phyloP scores from a whole-genome alignment of 2,113 vertebrate species.

The Corvus cornix region DNA sequence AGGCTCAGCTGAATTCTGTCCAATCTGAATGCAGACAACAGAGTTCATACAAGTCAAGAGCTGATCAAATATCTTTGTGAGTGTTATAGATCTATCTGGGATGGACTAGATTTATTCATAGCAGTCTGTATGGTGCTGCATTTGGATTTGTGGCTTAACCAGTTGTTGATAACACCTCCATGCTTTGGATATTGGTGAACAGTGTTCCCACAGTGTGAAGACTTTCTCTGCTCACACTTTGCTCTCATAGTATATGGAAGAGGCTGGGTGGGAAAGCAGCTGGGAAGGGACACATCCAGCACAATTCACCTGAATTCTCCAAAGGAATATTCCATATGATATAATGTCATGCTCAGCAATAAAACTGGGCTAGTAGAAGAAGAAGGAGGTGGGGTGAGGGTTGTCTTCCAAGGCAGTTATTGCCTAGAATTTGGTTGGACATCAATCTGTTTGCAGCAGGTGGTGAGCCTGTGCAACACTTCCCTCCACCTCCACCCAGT shows the following conservation, averaged over 20 bases:
- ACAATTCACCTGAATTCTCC: neutral
- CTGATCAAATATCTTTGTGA: neutral
- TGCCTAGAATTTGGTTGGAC: neutral
- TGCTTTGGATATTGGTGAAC: neutral
- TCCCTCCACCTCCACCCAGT: neutral
- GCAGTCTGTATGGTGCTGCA: neutral
- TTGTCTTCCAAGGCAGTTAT: neutral
- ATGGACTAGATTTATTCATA: neutral
- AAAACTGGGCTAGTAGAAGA: neutral
- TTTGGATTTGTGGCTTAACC: neutral
- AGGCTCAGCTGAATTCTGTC: neutral
- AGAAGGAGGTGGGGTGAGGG: neutral
- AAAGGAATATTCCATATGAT: neutral
- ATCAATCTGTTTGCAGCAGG: neutral
- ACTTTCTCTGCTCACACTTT: neutral
- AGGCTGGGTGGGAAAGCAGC: neutral
- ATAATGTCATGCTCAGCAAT: neutral
- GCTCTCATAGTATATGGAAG: neutral
- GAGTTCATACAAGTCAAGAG: neutral
- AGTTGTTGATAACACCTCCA: neutral
- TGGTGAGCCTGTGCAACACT: neutral
- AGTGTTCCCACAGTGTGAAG: neutral
- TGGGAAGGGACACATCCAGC: neutral
- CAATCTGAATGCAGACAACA: neutral
- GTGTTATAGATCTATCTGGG: neutral